Base-by-base conservation (phyloP, 2,888 invertebrate species). In the Meteorus colon region DNA sequence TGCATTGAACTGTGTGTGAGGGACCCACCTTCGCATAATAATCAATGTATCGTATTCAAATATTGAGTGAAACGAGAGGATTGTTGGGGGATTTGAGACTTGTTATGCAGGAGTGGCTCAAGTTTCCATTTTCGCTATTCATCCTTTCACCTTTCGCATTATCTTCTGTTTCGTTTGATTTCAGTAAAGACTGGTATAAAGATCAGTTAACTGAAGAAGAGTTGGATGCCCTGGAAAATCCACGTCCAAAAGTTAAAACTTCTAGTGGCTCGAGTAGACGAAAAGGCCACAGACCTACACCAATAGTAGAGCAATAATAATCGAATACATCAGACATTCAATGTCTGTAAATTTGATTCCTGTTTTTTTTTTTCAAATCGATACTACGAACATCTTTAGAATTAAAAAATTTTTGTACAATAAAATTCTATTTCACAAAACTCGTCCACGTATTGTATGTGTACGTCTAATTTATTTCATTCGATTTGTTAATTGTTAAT, bases 161-260 rank as follows among this genome's bases (percentile, higher is more conserved):
- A 71, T 76, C 78, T 55, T 77, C 78, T 73, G 66, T 77, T 37
- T 73, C 31, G 51, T 72, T 74, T 16, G 75, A 78, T 86, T 92
- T n/a, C 90, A 96, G 96, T 89, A 94, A 93, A 82, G 96, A 96
- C 86, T 97, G 96, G 96, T 97, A 97, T 91, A 96, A 96, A 88
- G 96, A 93, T 60, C 93, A 95, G 81, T 90, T 96, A 84, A 96
- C 95, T 10, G 96, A 96, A 79, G 94, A 94, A 59, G 94, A 96
- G 87, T 89, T 96, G 76, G 94, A 94, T 0, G 95, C 94, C 59
- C 90, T 96, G 80, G 96, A 96, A 89, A 93, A 96, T 90, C 96
- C 96, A 2, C 94, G 95, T 55, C 91, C 92, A 19, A 93, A 92
- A 85, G 92, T 93, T 5, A 93, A 92, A 84, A 91, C 83, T 84